Evolutionary conservation across 2,797 vertebrate genomes (phyloP), one percentile per base, ranked within the genome.

Genomic region (Lophius americanus): DNA sequence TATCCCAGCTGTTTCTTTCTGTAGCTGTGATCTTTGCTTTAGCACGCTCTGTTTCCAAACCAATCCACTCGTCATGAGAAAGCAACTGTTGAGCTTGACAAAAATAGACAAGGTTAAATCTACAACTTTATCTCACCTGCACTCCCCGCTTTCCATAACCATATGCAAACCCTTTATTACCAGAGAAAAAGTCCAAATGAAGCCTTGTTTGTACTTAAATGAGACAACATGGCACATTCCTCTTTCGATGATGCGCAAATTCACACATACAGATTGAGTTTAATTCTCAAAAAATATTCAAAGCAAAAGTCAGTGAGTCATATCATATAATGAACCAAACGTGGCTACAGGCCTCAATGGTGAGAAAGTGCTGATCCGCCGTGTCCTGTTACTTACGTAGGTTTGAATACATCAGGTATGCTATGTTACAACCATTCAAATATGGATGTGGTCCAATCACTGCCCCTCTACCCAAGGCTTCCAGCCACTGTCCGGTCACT

Each of bases 1-100:
- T 55, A 71, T 76, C 67, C 64, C 84, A 89, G 88, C 84, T 91
- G 84, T 83, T 86, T 76, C 78, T 69, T 56, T 71, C 73, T 70
- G 73, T 64, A 64, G 61, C 79, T 77, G 75, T 61, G 50, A 79
- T 78, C 68, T 74, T 64, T 41, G 52, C 64, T 85, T 81, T 83
- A 89, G 86, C 73, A 64, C 42, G 7, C 71, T 81, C 64, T 77
- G 61, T 51, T 64, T 70, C 79, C 69, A 78, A 84, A 82, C 51
- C 62, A 73, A 79, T 65, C 41, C 62, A 39, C 64, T 78, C n/a
- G 41, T 36, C 37, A 78, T 64, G 78, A 76, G 53, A 76, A 65
- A 50, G 71, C 48, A 83, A 84, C 67, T 70, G 81, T 80, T 82
- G 70, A 82, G 78, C 73, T 70, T 70, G 60, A 84, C 64, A 64